Percentiles rank a stretch among this genome's conserved stretches.
Conservation (phyloP, 1,140 invertebrate genomes). For the Arctopsyche grandis region DNA sequence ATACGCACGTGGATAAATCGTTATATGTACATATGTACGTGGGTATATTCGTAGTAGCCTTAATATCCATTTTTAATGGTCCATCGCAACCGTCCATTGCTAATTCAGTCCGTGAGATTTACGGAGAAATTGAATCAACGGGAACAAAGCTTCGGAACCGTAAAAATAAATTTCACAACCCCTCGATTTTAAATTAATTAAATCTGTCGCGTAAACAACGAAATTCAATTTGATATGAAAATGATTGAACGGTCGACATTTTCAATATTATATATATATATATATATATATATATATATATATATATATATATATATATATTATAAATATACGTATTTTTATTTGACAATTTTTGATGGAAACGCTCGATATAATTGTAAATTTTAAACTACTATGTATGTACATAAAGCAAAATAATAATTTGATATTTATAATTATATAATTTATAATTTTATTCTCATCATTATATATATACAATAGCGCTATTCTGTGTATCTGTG, state of each 20-base stretch:
- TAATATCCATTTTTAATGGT: constrained; percentile 42
- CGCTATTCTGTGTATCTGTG: too few species aligned
- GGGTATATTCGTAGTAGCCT: background rate
- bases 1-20: too few species aligned
- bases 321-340: background rate
- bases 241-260: too few species aligned
- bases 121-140: constrained; percentile 16
- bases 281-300: background rate
- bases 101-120: constrained; percentile 28
- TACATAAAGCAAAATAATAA: background rate
- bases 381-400: too few species aligned
- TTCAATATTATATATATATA: background rate
- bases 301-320: background rate
- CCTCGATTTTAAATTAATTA: background rate
- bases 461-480: too few species aligned
- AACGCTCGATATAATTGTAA: too few species aligned
- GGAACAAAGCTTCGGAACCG: background rate
- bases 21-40: too few species aligned
- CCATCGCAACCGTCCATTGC: constrained; percentile 13
- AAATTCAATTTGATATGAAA: background rate
- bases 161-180: constrained; percentile 26
- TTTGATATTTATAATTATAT: too few species aligned
- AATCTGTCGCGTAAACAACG: background rate
- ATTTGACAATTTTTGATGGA: too few species aligned
- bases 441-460: too few species aligned